These are phyloP conservation scores for Novumbra hubbsi DNA, from an alignment of 2,797 vertebrate species.

Conservation along the genomic window DNA sequence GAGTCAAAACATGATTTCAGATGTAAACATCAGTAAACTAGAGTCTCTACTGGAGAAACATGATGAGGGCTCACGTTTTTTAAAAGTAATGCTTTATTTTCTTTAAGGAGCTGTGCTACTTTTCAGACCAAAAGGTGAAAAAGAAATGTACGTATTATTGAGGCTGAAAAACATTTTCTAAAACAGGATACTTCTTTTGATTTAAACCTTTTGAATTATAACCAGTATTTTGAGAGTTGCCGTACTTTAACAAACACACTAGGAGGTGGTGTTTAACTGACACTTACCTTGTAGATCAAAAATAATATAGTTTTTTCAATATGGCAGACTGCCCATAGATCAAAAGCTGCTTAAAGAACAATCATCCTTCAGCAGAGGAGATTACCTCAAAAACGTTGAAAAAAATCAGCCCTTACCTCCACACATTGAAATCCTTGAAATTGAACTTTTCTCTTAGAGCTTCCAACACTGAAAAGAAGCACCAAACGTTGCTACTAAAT, in stretches of 20 bases:
- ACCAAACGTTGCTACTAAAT: conserved; percentile 5
- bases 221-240: neutral
- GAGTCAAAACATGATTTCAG: neutral
- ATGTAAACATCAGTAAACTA: neutral
- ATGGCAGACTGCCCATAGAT: neutral
- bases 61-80: neutral
- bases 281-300: neutral
- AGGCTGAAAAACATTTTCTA: neutral
- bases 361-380: neutral
- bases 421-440: conserved; percentile 3
- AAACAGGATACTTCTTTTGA: neutral
- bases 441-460: neutral
- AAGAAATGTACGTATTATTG: neutral
- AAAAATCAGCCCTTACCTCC: neutral
- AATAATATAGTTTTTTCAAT: neutral
- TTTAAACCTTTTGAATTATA: neutral
- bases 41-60: neutral
- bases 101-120: neutral
- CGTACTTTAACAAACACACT: neutral
- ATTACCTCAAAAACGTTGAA: conserved; percentile 1
- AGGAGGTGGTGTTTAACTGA: conserved; percentile 1
- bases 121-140: neutral
- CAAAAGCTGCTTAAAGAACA: neutral
- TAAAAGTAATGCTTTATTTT: neutral
- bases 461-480: conserved; percentile 14